These are phyloP conservation scores for Scyliorhinus canicula DNA, from an alignment of 2,797 vertebrate genomes.

Conservation along the genomic window DNA sequence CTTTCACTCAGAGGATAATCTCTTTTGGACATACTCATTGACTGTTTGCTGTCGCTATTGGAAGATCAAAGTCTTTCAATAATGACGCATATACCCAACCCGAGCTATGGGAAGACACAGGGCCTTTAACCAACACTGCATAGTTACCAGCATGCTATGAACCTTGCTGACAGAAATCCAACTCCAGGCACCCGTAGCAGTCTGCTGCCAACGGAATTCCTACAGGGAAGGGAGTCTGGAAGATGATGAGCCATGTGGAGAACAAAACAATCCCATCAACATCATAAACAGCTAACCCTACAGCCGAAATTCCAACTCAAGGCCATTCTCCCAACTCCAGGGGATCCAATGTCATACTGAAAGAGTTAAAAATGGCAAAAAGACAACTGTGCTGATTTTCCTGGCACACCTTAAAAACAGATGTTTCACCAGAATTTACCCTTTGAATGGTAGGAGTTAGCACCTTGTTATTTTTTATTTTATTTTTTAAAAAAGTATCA, in stretches of 20 bases:
- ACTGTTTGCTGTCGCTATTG: background rate
- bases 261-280: constrained; percentile 35
- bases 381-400: background rate
- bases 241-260: constrained; percentile 23
- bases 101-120: constrained; percentile 20
- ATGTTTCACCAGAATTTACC: background rate
- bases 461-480: background rate
- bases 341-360: background rate
- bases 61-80: background rate
- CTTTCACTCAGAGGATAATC: background rate
- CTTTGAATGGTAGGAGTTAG: background rate
- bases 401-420: background rate
- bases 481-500: background rate
- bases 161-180: constrained; percentile 35
- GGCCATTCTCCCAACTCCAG: background rate
- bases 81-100: background rate
- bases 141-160: constrained; percentile 35
- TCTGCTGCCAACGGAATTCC: constrained; percentile 32
- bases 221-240: constrained; percentile 25
- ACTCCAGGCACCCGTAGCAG: constrained; percentile 21
- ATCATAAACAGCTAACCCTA: constrained; percentile 22
- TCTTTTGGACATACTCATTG: background rate
- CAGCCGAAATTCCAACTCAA: constrained; percentile 24
- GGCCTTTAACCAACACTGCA: constrained; percentile 33
- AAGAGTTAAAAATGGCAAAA: background rate